Conservation (phyloP, 2,888 invertebrate genomes). For the Coronaproctus castanopsis region DNA sequence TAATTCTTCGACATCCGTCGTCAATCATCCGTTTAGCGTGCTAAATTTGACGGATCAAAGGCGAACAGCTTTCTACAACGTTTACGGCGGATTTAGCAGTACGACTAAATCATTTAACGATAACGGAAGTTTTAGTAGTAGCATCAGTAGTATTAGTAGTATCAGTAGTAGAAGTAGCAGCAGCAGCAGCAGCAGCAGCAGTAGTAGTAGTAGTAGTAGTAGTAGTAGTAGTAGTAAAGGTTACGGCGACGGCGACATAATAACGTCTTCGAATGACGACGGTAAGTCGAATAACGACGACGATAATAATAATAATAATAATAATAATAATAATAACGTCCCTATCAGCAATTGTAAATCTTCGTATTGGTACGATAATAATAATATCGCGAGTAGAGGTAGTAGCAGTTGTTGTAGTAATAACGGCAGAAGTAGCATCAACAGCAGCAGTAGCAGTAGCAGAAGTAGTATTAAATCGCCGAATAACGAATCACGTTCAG, state of each 20-base stretch:
- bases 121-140: no score
- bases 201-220: no score
- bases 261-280: neutral
- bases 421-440: neutral
- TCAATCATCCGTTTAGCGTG: no score
- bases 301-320: neutral
- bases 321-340: neutral
- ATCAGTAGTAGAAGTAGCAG: no score
- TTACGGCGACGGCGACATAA: neutral
- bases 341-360: neutral
- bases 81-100: neutral
- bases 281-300: neutral
- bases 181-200: no score
- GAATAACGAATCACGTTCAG: no score
- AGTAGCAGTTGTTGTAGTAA: neutral
- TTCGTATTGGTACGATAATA: neutral
- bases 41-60: no score
- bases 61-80: neutral
- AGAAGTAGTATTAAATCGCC: no score
- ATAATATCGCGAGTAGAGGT: neutral
- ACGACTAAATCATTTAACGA: no score
- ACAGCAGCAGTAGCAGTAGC: neutral
- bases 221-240: no score
- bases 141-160: no score
- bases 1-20: neutral